Percentiles rank a stretch among this genome's conserved stretches.
Evolutionary conservation across 35 echinoderm and acorn worm genomes (phyloP).

Genomic region (Stichopus chloronotus): DNA sequence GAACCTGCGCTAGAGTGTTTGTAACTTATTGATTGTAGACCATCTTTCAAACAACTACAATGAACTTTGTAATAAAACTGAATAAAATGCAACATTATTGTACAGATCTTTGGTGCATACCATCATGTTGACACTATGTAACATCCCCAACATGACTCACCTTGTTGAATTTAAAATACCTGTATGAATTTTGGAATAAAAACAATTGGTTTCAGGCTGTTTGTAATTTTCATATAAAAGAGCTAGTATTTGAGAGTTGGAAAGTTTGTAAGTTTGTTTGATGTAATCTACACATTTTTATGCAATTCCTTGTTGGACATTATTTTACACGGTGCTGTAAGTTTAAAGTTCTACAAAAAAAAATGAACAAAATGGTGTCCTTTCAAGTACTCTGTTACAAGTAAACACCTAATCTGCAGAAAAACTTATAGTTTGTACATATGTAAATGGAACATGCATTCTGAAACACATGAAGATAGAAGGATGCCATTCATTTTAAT

Average conservation of each 20-base stretch:
- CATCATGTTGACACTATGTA: not conserved
- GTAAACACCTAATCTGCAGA: too few species aligned
- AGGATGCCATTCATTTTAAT: too few species aligned
- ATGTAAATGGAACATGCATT: too few species aligned
- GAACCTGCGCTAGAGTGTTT: not conserved
- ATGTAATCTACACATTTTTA: not conserved
- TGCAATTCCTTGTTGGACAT: not conserved
- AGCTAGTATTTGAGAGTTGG: not conserved
- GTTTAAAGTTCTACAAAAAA: too few species aligned
- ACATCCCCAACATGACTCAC: slow-evolving; percentile 1
- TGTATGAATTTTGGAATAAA: not conserved
- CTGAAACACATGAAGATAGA: too few species aligned
- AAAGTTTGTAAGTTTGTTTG: not conserved
- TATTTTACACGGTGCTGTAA: not conserved
- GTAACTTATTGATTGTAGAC: not conserved
- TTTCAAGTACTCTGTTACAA: too few species aligned
- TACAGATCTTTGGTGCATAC: not conserved
- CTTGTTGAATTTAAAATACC: not conserved
- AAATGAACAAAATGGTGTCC: too few species aligned
- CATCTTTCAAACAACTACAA: not conserved
- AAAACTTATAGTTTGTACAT: too few species aligned
- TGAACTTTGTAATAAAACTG: not conserved
- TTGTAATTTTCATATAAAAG: not conserved
- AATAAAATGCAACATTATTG: not conserved
- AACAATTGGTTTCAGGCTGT: slow-evolving; percentile 15